These are phyloP conservation scores for Adineta ricciae DNA, from an alignment of 2,888 invertebrate genomes.

Conservation along the genomic window DNA sequence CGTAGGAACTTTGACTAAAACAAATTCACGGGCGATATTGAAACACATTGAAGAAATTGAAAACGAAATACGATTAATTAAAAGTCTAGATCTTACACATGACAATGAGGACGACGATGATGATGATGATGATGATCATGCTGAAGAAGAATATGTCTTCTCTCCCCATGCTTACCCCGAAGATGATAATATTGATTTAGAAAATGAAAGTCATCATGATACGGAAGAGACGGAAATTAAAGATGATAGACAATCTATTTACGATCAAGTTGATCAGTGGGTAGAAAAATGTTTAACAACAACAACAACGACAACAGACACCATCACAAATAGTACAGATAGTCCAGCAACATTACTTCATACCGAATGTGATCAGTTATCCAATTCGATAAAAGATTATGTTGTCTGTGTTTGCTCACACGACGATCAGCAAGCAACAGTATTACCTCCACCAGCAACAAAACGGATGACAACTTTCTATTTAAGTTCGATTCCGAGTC, in stretches of 20 bases:
- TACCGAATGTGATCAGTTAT: background rate
- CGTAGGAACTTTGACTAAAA: background rate
- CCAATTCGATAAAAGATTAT: background rate
- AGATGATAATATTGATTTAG: background rate
- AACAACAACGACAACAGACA: background rate
- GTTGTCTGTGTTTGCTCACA: background rate
- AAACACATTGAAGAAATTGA: slow-evolving; percentile 17
- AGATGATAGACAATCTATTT: background rate
- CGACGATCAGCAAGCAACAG: background rate
- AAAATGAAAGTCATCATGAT: background rate
- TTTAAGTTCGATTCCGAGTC: slow-evolving; percentile 1
- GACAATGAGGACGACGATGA: background rate
- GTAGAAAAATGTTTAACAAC: slow-evolving; percentile 10
- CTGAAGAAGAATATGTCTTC: background rate
- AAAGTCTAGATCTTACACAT: background rate
- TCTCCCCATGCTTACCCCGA: background rate
- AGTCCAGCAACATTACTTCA: background rate
- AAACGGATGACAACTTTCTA: slow-evolving; percentile 6
- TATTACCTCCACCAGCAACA: background rate
- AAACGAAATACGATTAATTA: slow-evolving; percentile 21
- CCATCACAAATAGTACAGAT: background rate
- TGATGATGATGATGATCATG: background rate
- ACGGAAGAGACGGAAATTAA: background rate
- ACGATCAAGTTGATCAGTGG: slow-evolving; percentile 12
- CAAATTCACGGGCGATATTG: slow-evolving; percentile 12